Evolutionary conservation across 2,797 vertebrate genomes (phyloP), one percentile per base, ranked within the genome.

Genomic region (Phylloscopus collybita): DNA sequence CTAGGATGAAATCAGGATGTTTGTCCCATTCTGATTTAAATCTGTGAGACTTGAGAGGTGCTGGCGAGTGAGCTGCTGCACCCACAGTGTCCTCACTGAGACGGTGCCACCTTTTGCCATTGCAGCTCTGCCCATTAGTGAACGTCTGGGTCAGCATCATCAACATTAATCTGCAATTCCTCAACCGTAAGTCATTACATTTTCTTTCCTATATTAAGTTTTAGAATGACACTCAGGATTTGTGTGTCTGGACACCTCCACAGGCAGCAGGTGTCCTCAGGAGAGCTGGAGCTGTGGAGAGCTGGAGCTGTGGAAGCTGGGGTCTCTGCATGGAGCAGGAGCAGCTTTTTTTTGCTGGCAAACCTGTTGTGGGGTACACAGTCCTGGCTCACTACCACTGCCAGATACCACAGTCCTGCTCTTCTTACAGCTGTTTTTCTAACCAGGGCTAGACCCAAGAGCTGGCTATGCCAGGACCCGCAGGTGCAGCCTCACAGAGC

Each of bases 111-210:
- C 84, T 40, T 18, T 74, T 95, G 2, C 65, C 44, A 0, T 94
- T 95, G 61, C 94, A 97, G 97, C 69, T 98, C 30, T 97, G 97
- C 69, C 96, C 96, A 0, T 3, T 96, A 4, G 83, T 97, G 76
- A 79, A 71, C 7, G 4, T 66, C 45, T 97, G 96, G 96, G n/a
- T 97, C 79, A 21, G 61, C 60, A 14, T 95, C 76, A 32, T 96
- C 94, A 97, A 97, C 34, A 32, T 94, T 6, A 36, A 97, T 2
- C 56, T 97, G 22, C 86, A 83, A 1, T 49, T 95, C 44, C 85
- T 97, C 50, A 93, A 94, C 79, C 49, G 96, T 97, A 91, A 97
- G 97, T 89, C 7, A 3, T 11, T 25, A 5, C 0, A 10, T 70
- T 60, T 56, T 17, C 45, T 53, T 36, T 62, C 11, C 45, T 11